A percentile compares a stretch with the other conserved stretches of the same genome.
Evolutionary conservation across 1,140 invertebrate species (phyloP).

Genomic region (Anastatus disparis): DNA sequence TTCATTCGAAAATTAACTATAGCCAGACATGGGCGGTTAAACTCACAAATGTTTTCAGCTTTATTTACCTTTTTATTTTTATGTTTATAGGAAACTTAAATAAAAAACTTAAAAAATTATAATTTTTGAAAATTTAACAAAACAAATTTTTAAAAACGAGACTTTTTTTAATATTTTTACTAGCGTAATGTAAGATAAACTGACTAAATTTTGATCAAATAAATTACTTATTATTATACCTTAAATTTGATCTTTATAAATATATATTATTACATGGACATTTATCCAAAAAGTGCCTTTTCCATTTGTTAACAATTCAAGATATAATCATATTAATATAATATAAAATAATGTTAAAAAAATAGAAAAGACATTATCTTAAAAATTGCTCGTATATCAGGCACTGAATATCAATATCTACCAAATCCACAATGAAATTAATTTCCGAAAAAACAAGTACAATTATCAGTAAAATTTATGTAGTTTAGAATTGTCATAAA

Average conservation of each 20-base stretch:
- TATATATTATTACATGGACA: constrained; percentile 1
- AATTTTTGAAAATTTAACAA: background rate
- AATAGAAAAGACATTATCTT: background rate
- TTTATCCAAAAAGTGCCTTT: background rate
- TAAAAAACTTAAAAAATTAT: background rate
- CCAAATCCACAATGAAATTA: background rate
- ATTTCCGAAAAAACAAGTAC: background rate
- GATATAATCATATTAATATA: background rate
- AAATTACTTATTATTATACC: background rate
- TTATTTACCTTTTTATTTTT: background rate
- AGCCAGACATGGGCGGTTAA: background rate
- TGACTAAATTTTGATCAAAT: background rate
- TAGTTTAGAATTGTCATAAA: background rate
- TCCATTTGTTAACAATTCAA: background rate
- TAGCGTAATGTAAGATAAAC: background rate
- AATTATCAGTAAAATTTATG: background rate
- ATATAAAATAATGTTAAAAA: background rate
- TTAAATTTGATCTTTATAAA: constrained; percentile 1
- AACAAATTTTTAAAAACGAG: constrained; percentile 28
- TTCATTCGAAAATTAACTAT: background rate
- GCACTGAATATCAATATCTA: constrained; percentile 19
- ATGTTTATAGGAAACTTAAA: background rate
- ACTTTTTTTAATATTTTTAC: background rate
- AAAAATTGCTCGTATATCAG: constrained; percentile 13
- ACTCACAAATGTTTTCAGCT: background rate